Evolutionary conservation across 92 coral and sea anemone genomes (phyloP).

Genomic region (Umimayanthus chanpuru): DNA sequence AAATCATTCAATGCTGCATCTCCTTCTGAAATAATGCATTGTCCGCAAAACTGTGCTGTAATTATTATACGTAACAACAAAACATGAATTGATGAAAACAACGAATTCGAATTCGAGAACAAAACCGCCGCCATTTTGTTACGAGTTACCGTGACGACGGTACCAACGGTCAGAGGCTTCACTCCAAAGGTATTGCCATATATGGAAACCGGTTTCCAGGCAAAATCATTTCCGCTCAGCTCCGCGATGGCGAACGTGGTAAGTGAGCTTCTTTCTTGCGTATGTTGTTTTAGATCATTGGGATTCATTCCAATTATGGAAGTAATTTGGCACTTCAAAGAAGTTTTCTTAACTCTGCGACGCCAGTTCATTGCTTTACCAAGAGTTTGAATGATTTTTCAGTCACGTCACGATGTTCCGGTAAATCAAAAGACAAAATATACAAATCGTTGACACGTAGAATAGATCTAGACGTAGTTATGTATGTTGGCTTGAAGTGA

Average conservation of each 20-base stretch:
- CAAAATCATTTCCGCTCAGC: slow-evolving; percentile 48
- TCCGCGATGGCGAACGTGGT: slow-evolving; percentile 78
- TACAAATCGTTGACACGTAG: slow-evolving; percentile 45
- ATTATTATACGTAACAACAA: too few relatives aligned
- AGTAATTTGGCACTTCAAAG: neutral
- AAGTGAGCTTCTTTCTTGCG: slow-evolving; percentile 20
- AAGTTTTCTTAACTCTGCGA: neutral
- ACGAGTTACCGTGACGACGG: slow-evolving; percentile 89
- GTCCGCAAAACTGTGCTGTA: neutral
- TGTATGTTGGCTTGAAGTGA: too few relatives aligned
- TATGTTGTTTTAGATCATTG: neutral
- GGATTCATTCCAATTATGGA: neutral
- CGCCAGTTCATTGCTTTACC: neutral
- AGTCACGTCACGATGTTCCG: neutral
- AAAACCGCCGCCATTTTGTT: slow-evolving; percentile 79
- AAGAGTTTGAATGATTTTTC: neutral
- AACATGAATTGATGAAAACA: too few relatives aligned
- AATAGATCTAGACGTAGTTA: too few relatives aligned
- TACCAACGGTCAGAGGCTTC: slow-evolving; percentile 89
- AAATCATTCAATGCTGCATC: neutral
- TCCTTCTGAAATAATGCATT: slow-evolving; percentile 4
- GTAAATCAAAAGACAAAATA: neutral
- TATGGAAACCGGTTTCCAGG: slow-evolving; percentile 56
- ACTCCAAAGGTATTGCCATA: slow-evolving; percentile 35
- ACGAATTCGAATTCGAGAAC: slow-evolving; percentile 61